A percentile compares a stretch with the other conserved stretches of the same genome.
phyloP scores from a whole-genome alignment of 2,888 invertebrate genomes.

The Tipula lateralis region DNA sequence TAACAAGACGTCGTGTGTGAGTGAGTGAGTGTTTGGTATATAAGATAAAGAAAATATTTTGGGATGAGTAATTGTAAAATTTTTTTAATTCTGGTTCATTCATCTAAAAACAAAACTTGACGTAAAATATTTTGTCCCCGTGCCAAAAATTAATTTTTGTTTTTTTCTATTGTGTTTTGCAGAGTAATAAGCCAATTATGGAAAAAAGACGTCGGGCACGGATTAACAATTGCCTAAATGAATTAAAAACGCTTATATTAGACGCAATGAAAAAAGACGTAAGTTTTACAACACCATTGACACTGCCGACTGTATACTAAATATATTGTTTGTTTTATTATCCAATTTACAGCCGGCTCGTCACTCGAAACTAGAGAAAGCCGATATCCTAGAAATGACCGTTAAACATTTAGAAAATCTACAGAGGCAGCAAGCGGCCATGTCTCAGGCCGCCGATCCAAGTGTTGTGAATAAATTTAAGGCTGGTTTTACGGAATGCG shows the following conservation, averaged over 20 bases:
- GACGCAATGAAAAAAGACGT: slow-evolving; percentile 87
- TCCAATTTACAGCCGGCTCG: slow-evolving; percentile 70
- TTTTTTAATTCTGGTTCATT: background rate
- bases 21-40: background rate
- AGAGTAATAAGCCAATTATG: slow-evolving; percentile 92
- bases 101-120: background rate
- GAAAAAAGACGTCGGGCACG: slow-evolving; percentile 84
- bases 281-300: slow-evolving; percentile 51
- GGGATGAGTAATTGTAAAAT: background rate
- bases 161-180: slow-evolving; percentile 45
- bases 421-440: slow-evolving; percentile 79
- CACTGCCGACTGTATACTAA: background rate
- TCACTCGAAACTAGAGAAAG: slow-evolving; percentile 92
- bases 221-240: slow-evolving; percentile 84
- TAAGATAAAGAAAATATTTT: background rate
- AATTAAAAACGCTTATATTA: slow-evolving; percentile 77
- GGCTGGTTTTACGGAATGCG: slow-evolving; percentile 84
- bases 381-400: slow-evolving; percentile 92
- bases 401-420: slow-evolving; percentile 87
- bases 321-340: slow-evolving; percentile 31
- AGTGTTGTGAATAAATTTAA: slow-evolving; percentile 78
- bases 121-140: background rate
- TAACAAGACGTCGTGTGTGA: slow-evolving; percentile 1
- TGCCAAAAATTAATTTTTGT: slow-evolving; percentile 33
- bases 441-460: slow-evolving; percentile 78